These are phyloP conservation scores for Parauchenoglanis ngamensis DNA, from an alignment of 2,797 vertebrate species.

Conservation along the genomic window DNA sequence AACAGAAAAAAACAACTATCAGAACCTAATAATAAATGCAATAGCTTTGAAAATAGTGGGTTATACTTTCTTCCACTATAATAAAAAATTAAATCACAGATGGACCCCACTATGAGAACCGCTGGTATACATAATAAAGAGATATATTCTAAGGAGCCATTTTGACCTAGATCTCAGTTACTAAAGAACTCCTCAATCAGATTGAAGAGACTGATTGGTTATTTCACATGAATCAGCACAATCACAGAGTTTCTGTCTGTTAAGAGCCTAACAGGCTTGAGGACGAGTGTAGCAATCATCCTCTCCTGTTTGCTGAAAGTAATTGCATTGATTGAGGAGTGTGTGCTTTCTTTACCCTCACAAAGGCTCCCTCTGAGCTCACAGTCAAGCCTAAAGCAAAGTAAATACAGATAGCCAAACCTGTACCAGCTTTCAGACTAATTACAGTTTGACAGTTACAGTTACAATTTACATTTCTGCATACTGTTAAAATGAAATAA, in stretches of 20 bases:
- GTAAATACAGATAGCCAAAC: constrained; percentile 24
- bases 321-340: constrained; percentile 46
- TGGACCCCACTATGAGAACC: neutral
- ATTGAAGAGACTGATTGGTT: neutral
- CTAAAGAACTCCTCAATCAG: neutral
- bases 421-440: constrained; percentile 34
- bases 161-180: neutral
- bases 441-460: constrained; percentile 44
- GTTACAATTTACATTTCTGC: constrained; percentile 38
- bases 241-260: constrained; percentile 15
- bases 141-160: neutral
- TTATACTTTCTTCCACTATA: neutral
- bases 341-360: constrained; percentile 21
- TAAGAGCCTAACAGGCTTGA: constrained; percentile 16
- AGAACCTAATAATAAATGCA: neutral
- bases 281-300: constrained; percentile 36
- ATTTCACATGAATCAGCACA: constrained; percentile 18
- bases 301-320: constrained; percentile 31
- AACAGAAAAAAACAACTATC: neutral
- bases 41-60: neutral
- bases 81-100: neutral
- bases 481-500: constrained; percentile 3
- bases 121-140: neutral
- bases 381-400: constrained; percentile 22
- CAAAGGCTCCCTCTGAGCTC: neutral